Evolutionary conservation across 2,113 vertebrate genomes (phyloP).

Genomic region (Gymnarchus niloticus): DNA sequence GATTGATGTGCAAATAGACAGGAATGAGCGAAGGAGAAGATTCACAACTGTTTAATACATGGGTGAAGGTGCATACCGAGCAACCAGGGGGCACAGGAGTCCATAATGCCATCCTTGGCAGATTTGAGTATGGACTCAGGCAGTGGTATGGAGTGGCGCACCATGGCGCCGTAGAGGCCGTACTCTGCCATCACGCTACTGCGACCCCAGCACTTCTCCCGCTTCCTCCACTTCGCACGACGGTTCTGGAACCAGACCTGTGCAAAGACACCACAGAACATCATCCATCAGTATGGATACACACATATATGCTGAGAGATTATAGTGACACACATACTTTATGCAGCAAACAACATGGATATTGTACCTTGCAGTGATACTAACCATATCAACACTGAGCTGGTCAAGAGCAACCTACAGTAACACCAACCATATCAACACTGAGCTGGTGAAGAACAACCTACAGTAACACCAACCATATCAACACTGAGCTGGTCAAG

Average conservation of each 20-base stretch:
- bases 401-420: background rate
- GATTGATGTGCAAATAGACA: background rate
- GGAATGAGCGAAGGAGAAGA: background rate
- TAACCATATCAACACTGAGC: background rate
- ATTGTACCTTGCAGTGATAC: background rate
- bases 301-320: background rate
- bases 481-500: too few relatives aligned
- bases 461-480: too few relatives aligned
- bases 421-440: too few relatives aligned
- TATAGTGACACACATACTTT: too few relatives aligned
- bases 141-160: constrained; percentile 94
- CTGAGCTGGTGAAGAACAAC: too few relatives aligned
- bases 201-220: constrained; percentile 97
- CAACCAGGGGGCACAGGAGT: constrained; percentile 97
- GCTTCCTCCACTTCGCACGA: constrained; percentile 95
- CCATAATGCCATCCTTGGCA: constrained; percentile 98
- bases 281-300: background rate
- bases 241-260: constrained; percentile 99
- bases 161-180: constrained; percentile 94
- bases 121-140: constrained; percentile 98
- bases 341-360: background rate
- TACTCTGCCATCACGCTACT: constrained; percentile 99
- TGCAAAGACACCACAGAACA: background rate
- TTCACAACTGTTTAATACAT: background rate
- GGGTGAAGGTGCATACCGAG: constrained; percentile 72